A percentile compares a stretch with the other conserved stretches of the same genome.
Conservation (phyloP, 2,113 vertebrate species). For the Ascaphus truei region DNA sequence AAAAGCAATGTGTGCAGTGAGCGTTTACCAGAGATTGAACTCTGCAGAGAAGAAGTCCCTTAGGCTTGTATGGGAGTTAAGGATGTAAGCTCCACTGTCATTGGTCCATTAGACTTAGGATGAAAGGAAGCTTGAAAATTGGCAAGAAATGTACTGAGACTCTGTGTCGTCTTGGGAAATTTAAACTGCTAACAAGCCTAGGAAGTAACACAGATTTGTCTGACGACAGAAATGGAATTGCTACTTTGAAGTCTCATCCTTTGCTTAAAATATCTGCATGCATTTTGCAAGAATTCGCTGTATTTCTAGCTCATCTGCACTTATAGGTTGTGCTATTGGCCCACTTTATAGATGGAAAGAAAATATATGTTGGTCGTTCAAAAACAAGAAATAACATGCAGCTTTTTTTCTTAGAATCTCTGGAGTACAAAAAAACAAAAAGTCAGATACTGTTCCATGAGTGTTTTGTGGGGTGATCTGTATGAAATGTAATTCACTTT, state of each 20-base stretch:
- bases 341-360: not conserved
- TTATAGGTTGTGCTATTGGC: not conserved
- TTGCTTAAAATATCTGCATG: not conserved
- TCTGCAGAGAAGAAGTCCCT: not conserved
- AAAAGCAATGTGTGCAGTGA: not conserved
- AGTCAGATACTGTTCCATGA: too few species aligned
- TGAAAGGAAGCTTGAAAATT: not conserved
- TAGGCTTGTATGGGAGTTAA: not conserved
- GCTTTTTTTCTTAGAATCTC: too few species aligned
- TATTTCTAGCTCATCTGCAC: not conserved
- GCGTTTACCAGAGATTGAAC: not conserved
- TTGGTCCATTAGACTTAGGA: not conserved
- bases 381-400: too few species aligned
- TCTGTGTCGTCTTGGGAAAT: conserved; percentile 24
- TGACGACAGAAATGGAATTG: conserved; percentile 4
- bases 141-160: not conserved
- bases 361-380: too few species aligned
- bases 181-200: conserved; percentile 4
- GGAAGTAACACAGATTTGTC: not conserved
- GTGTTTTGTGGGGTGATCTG: too few species aligned
- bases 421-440: too few species aligned
- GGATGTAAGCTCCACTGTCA: not conserved
- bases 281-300: not conserved
- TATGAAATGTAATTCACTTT: too few species aligned
- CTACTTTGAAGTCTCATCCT: not conserved